Base-by-base conservation (phyloP, 1,140 invertebrate genomes). In the Magallana gigas region DNA sequence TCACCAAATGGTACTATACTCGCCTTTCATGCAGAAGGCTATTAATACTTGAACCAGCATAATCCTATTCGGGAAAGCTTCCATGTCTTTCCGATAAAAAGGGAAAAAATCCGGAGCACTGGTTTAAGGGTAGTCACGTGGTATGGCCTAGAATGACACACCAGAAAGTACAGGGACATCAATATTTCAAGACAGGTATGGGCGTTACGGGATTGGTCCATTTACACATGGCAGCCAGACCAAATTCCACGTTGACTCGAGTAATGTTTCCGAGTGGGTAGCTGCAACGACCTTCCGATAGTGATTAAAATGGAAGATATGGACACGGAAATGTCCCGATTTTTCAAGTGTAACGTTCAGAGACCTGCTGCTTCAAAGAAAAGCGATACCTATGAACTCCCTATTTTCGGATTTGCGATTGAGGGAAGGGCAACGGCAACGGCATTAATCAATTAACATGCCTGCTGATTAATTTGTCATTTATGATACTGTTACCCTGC, bases 401-500 rank as follows among this genome's bases (percentile, higher is more conserved):
- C 23, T 76, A 12, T 71, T 29, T 76, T 76, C 23, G 11, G 18
- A 36, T 36, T 36, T 76, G 14, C 14, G 23, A 12, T 76, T 76
- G 68, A 18, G 23, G 23, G 12, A 62, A 76, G 68, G 68, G 68
- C 68, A 76, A 76, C 23, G 68, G 68, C 68, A 76, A 76, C 23
- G 1, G 18, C 4, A 36, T 18, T 76, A 76, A 76, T 76, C 68
- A 76, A 76, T 76, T 76, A 76, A 76, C 23, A 23, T 76, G 68
- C 36, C 68, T 76, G 68, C 36, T 29, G 68, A 76, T 76, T 68
- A 76, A 76, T 76, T 76, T 76, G 68, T 76, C 68, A 76, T 76
- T 76, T 29, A 76, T 76, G 68, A 76, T 36, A 76, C 36, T 23
- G 60, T 76, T 76, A 48, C 36, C 68, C 68, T 76, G 23, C 18